Percentiles rank a stretch among this genome's conserved stretches.
These are phyloP conservation scores for Xestobium rufovillosum DNA, from an alignment of 2,888 invertebrate species.

Conservation along the genomic window DNA sequence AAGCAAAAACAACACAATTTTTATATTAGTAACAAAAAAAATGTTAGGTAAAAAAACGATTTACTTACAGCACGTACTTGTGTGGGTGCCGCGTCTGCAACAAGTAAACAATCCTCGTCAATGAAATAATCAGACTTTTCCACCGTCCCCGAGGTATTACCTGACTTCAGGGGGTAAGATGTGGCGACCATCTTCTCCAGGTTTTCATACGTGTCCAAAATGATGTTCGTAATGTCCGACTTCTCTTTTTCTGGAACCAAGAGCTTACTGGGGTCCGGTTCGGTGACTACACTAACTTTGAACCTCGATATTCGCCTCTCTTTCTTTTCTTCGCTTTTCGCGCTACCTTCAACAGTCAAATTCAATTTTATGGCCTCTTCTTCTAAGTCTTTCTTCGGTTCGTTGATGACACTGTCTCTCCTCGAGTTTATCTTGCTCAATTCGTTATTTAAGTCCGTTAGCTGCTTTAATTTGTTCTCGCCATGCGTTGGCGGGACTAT, in stretches of 20 bases:
- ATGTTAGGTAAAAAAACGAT: no score
- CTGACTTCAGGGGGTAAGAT: no score
- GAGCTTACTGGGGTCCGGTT: conserved; percentile 39
- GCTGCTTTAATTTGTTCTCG: conserved; percentile 39
- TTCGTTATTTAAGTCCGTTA: conserved; percentile 53
- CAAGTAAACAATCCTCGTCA: no score
- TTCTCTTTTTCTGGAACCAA: conserved; percentile 23
- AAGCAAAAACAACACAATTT: no score
- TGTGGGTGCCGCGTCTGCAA: no score
- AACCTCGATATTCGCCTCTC: conserved; percentile 45
- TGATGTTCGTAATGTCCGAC: conserved; percentile 35
- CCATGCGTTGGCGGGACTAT: conserved; percentile 18
- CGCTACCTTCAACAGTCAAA: no score
- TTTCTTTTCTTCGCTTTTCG: conserved; percentile 19
- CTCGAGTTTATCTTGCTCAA: conserved; percentile 54
- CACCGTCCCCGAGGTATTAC: no score
- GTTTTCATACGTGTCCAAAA: conserved; percentile 37
- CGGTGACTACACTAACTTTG: conserved; percentile 48
- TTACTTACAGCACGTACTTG: no score
- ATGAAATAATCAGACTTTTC: no score
- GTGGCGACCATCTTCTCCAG: conserved; percentile 28
- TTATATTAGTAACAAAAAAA: no score
- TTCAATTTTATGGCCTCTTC: not conserved
- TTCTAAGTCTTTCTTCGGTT: not conserved
- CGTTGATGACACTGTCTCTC: conserved; percentile 26